phyloP scores from a whole-genome alignment of 2,113 vertebrate genomes.

The Aythya baeri region DNA sequence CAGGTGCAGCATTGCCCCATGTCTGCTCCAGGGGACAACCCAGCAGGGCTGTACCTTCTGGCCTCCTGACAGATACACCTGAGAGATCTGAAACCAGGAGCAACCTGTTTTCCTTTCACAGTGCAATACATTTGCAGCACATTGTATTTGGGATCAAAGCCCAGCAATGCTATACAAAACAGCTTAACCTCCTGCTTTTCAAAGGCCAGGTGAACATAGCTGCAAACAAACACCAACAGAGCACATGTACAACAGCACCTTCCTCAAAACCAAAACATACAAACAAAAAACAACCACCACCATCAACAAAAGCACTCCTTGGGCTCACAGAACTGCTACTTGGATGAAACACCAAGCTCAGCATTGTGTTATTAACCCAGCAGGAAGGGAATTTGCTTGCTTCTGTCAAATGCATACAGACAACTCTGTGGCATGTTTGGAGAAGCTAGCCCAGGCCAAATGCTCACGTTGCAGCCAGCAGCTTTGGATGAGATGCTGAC shows the following conservation, averaged over 20 bases:
- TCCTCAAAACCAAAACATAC: not conserved
- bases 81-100: not conserved
- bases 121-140: not conserved
- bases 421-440: not conserved
- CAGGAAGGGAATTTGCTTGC: not conserved
- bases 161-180: not conserved
- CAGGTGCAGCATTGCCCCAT: too few species aligned
- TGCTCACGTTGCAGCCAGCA: not conserved
- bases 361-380: fast-evolving
- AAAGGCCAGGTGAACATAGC: not conserved
- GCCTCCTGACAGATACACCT: fast-evolving
- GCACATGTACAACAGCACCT: not conserved
- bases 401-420: not conserved
- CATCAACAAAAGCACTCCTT: not conserved
- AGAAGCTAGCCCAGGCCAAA: not conserved
- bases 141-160: not conserved
- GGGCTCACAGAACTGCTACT: not conserved
- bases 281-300: too few species aligned
- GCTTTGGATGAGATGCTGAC: not conserved
- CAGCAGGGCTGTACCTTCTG: too few species aligned
- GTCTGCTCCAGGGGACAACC: not conserved
- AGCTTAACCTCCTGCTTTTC: not conserved
- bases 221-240: not conserved
- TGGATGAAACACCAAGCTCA: not conserved
- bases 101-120: not conserved